A percentile compares a stretch with the other conserved stretches of the same genome.
Evolutionary conservation across 1,140 invertebrate species (phyloP).

Genomic region (Arion vulgaris): DNA sequence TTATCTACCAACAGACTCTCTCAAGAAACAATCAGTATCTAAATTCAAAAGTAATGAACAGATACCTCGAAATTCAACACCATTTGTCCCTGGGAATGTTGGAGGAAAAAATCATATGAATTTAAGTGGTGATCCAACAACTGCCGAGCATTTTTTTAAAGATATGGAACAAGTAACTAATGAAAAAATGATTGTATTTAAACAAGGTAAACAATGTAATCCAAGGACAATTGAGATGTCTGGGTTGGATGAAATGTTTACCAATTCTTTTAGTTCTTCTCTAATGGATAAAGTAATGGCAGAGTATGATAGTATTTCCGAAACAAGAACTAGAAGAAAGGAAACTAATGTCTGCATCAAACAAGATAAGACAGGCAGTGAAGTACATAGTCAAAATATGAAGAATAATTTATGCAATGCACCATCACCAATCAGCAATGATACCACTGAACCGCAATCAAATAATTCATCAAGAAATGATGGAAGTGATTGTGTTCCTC

Average conservation of each 20-base stretch:
- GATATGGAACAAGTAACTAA: neutral
- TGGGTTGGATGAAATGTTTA: conserved; percentile 28
- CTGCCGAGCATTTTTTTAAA: neutral
- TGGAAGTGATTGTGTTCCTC: conserved; percentile 61
- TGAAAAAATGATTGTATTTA: conserved; percentile 2
- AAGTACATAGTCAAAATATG: neutral
- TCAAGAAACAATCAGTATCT: neutral
- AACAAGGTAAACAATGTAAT: neutral
- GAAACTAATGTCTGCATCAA: neutral
- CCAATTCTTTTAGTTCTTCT: conserved; percentile 58
- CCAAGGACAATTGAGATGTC: too few species aligned
- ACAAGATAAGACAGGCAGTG: neutral
- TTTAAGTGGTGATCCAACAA: neutral
- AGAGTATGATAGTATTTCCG: conserved; percentile 19
- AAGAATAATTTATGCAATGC: neutral
- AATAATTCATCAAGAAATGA: conserved; percentile 31
- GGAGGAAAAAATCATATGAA: neutral
- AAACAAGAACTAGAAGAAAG: neutral
- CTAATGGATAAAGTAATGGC: conserved; percentile 57
- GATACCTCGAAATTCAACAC: conserved; percentile 3
- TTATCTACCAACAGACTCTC: neutral
- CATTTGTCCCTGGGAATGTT: neutral
- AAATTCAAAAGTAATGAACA: neutral
- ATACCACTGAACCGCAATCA: neutral
- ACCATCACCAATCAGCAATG: neutral